A percentile compares a stretch with the other conserved stretches of the same genome.
phyloP scores from a whole-genome alignment of 2,797 vertebrate genomes.

The Dryobates pubescens region DNA sequence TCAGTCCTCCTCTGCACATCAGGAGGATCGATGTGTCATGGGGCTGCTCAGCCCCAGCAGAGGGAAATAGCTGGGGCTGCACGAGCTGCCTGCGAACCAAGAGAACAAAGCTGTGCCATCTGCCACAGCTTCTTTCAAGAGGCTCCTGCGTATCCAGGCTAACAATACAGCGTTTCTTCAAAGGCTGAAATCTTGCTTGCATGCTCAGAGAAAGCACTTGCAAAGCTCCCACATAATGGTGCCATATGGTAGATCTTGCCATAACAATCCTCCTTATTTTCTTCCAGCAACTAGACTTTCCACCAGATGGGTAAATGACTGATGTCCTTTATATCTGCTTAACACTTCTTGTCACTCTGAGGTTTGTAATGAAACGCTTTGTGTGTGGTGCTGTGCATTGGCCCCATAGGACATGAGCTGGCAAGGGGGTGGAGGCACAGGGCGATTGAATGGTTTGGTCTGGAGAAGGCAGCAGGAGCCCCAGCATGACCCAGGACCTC shows the following conservation, averaged over 20 bases:
- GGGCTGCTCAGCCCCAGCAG: not conserved
- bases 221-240: slow-evolving; percentile 52
- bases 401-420: fast-evolving
- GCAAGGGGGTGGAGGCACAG: not conserved
- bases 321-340: slow-evolving; percentile 56
- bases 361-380: not conserved
- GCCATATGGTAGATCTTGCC: slow-evolving; percentile 60
- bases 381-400: slow-evolving; percentile 11
- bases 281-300: slow-evolving; percentile 29
- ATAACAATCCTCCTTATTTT: slow-evolving; percentile 58
- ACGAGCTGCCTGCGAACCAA: not conserved
- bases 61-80: not conserved
- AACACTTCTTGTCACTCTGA: slow-evolving; percentile 22
- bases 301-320: slow-evolving; percentile 51
- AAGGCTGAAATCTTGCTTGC: slow-evolving; percentile 57
- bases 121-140: slow-evolving; percentile 62
- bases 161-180: slow-evolving; percentile 55
- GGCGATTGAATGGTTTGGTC: not conserved
- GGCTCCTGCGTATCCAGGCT: slow-evolving; percentile 6
- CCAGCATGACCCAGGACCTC: not conserved
- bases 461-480: not conserved
- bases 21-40: not conserved
- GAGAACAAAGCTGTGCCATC: slow-evolving; percentile 68
- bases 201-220: slow-evolving; percentile 35
- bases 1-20: fast-evolving